Evolutionary conservation across 2,888 invertebrate species (phyloP).

Genomic region (Zhengitettix transpicula): DNA sequence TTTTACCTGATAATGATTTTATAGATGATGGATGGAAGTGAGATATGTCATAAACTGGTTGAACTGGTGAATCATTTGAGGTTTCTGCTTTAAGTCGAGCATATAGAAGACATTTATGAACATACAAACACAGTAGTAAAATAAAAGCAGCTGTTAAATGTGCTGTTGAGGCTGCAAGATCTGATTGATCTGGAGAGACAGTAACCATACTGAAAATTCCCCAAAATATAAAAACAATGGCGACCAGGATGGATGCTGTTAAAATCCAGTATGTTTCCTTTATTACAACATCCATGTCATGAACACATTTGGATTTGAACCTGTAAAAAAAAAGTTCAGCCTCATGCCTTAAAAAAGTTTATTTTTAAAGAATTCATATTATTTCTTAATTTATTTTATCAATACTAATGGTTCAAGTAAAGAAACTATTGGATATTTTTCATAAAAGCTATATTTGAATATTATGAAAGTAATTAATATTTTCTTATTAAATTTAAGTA

Average conservation of each 20-base stretch:
- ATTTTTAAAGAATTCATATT: too few relatives aligned
- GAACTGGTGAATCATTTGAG: slow-evolving; percentile 1
- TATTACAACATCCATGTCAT: background rate
- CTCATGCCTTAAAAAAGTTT: too few relatives aligned
- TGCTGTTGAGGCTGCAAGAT: slow-evolving; percentile 7
- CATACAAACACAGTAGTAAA: slow-evolving; percentile 9
- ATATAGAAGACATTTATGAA: slow-evolving; percentile 9
- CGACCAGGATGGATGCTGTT: slow-evolving; percentile 8
- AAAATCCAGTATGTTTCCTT: slow-evolving; percentile 10
- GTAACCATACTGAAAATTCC: slow-evolving; percentile 7
- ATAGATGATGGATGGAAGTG: slow-evolving; percentile 8
- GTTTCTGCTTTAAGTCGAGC: slow-evolving; percentile 3
- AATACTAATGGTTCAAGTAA: too few relatives aligned
- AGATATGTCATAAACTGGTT: slow-evolving; percentile 8
- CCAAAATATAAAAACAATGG: slow-evolving; percentile 9
- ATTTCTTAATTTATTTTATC: too few relatives aligned
- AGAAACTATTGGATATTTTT: too few relatives aligned
- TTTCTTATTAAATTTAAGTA: too few relatives aligned
- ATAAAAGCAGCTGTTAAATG: slow-evolving; percentile 8
- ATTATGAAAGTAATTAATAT: too few relatives aligned
- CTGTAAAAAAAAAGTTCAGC: too few relatives aligned
- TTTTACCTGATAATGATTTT: slow-evolving; percentile 7
- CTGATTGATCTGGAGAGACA: slow-evolving; percentile 6
- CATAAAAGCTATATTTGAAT: too few relatives aligned
- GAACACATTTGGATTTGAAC: too few relatives aligned